A percentile compares a stretch with the other conserved stretches of the same genome.
phyloP scores from a whole-genome alignment of 1,140 invertebrate species.

The Drosophila takahashii region DNA sequence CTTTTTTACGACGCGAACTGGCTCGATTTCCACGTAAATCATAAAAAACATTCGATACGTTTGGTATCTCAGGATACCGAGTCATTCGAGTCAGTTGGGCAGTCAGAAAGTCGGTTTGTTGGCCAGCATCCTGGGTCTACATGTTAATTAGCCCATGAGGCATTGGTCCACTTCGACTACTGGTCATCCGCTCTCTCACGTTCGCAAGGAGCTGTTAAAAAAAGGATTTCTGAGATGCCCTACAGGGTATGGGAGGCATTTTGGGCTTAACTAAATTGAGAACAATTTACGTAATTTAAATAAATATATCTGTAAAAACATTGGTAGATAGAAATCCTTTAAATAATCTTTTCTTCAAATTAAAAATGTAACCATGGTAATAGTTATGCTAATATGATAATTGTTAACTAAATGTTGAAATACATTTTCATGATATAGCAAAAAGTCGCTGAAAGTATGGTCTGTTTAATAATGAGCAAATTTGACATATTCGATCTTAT shows the following conservation, averaged over 20 bases:
- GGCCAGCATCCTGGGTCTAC: slow-evolving; percentile 61
- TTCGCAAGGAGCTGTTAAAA: slow-evolving; percentile 78
- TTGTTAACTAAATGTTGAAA: too few species aligned
- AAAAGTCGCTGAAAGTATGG: too few species aligned
- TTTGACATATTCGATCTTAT: too few species aligned
- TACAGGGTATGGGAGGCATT: background rate
- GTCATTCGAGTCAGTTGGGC: slow-evolving; percentile 21
- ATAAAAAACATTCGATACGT: slow-evolving; percentile 73
- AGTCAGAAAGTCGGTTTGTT: slow-evolving; percentile 8
- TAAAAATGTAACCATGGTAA: too few species aligned
- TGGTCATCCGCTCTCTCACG: slow-evolving; percentile 73
- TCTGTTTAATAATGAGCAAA: too few species aligned
- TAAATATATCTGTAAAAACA: too few species aligned
- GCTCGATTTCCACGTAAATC: slow-evolving; percentile 78
- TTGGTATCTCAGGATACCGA: slow-evolving; percentile 22
- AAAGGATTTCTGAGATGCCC: slow-evolving; percentile 17
- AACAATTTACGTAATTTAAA: too few species aligned
- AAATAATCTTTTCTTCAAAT: too few species aligned
- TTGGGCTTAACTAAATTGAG: background rate
- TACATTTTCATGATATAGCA: too few species aligned
- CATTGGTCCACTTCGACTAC: slow-evolving; percentile 57
- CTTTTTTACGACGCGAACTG: slow-evolving; percentile 71
- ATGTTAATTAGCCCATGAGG: slow-evolving; percentile 71
- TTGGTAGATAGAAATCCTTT: too few species aligned
- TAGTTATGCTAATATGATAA: too few species aligned